Base-by-base conservation (phyloP, 2,888 invertebrate genomes). In the Prenolepis imparis region DNA sequence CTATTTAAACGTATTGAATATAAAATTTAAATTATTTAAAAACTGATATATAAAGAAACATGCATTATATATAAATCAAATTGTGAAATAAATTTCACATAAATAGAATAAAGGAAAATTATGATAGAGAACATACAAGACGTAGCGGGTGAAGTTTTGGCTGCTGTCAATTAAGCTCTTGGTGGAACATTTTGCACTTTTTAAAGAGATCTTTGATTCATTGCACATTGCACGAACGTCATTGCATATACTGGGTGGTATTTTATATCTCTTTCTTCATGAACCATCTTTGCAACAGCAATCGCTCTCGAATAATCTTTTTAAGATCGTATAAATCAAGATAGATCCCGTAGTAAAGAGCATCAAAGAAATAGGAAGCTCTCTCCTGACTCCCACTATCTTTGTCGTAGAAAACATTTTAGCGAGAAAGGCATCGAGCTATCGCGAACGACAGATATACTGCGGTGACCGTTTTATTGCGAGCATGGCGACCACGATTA, bases 401-500 rank as follows among this genome's bases (percentile, higher is more conserved):
- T 55, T 55, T 41, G 66, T 66, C n/a, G 52, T n/a, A 55, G 55
- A 18, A 57, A 66, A 77, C 55, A 67, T 77, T 77, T 77, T 66
- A 67, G n/a, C 66, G 74, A 41, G 39, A 63, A 70, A 61, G 36
- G 36, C 70, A 61, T 21, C 70, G 21, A 66, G 41, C 70, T 59
- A 80, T 70, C 61, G 44, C 59, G 24, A 52, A 59, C 78, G 72
- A 59, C 72, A 61, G 61, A 80, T 72, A 80, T 72, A 72, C 61
- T 61, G 59, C 41, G 61, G 74, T 59, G 59, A 67, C 21, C 75
- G 57, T 32, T 82, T 68, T 75, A 74, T 59, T 63, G 84, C 74
- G 48, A 68, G 59, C 67, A 59, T 67, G 48, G 52, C 59, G 55
- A 12, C 52, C 41, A 44, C 82, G 75, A 82, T 84, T 84, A 84